Conservation (phyloP, 2,797 vertebrate species). For the Euthynnus affinis region DNA sequence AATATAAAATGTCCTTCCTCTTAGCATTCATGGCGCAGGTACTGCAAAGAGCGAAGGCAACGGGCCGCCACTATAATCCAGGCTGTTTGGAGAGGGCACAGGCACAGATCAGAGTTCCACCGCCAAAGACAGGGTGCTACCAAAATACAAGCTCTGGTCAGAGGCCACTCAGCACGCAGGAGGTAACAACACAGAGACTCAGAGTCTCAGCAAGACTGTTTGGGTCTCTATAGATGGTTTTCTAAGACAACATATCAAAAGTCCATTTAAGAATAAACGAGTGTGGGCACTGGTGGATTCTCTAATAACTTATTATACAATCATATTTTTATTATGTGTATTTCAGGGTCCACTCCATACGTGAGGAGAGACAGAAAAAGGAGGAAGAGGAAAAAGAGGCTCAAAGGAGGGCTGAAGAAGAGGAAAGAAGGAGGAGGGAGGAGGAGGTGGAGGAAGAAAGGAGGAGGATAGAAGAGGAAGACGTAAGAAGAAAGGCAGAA, state of each 20-base stretch:
- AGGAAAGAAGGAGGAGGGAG: constrained; percentile 37
- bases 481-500: constrained; percentile 73
- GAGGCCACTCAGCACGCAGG: constrained; percentile 90
- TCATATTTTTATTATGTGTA: constrained; percentile 7
- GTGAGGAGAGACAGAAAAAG: constrained; percentile 82
- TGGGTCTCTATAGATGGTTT: not conserved
- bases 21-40: constrained; percentile 90
- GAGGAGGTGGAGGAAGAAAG: constrained; percentile 28
- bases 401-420: constrained; percentile 55
- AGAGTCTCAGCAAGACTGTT: not conserved
- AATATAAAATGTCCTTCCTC: not conserved
- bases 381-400: constrained; percentile 51
- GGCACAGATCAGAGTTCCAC: constrained; percentile 78
- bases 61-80: constrained; percentile 89
- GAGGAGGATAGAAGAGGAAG: constrained; percentile 54
- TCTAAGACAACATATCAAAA: not conserved
- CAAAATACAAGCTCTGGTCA: constrained; percentile 91
- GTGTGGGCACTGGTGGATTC: not conserved
- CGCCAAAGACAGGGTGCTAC: constrained; percentile 78
- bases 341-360: constrained; percentile 81
- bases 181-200: constrained; percentile 84
- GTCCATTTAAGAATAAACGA: not conserved
- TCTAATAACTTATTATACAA: constrained; percentile 6
- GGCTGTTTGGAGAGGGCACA: constrained; percentile 88
- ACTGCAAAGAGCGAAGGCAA: constrained; percentile 73